Base-by-base conservation (phyloP, 2,888 invertebrate genomes). In the Pantelozetes paolii region DNA sequence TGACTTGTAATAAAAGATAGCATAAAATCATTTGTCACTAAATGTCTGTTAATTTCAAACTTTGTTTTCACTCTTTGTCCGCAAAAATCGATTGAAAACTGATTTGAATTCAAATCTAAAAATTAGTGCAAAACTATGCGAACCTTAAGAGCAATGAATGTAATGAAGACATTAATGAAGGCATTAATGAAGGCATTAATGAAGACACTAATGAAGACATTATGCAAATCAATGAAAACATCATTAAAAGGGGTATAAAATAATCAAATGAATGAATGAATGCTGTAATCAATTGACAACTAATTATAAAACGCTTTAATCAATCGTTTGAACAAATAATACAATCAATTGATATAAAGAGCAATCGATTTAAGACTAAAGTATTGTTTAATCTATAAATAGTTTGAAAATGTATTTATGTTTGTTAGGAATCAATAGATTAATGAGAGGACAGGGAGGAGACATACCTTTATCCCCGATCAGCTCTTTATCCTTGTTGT, bases 401-500 rank as follows among this genome's bases (percentile, higher is more conserved):
- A 50, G 50, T n/a, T n/a, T n/a, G n/a, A n/a, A n/a, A n/a, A 36
- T 36, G 36, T 36, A 36, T 42, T 42, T 15, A 50, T 50, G 50
- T 9, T 20, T 50, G n/a, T 5, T 8, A n/a, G 3, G n/a, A 50
- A 42, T 42, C 50, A 50, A 15, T 50, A 50, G 20, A 20, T 3
- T 3, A 50, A 5, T 5, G 20, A 15, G 20, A 50, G 20, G n/a
- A 50, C 5, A 50, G n/a, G 20, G 20, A n/a, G 5, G 5, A 50
- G 18, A 18, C 50, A 50, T n/a, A 50, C 50, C 50, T 50, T 50
- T 50, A 50, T 50, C 50, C 50, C 50, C 50, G n/a, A 50, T 20
- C 50, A 50, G 50, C 50, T 50, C 50, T 50, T 50, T 50, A 50
- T 50, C 50, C n/a, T n/a, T 50, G 20, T 50, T 50, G 50, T 50